Evolutionary conservation across 2,797 vertebrate species (phyloP), one percentile per base, ranked within the genome.

Genomic region (Oreochromis mossambicus): DNA sequence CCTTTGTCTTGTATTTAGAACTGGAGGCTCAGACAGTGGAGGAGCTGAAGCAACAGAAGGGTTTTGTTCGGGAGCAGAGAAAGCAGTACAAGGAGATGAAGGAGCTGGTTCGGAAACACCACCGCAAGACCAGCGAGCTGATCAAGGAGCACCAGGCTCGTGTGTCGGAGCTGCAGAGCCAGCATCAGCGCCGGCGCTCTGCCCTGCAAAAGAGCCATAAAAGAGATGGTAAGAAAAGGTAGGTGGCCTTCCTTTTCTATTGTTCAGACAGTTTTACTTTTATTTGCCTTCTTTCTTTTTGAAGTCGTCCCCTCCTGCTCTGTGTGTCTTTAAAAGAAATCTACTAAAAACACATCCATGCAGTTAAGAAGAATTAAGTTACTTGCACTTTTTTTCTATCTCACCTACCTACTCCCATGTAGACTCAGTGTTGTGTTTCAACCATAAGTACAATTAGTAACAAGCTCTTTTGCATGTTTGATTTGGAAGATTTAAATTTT

Each of bases 81-180:
- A 98, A 97, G 79, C 98, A 99, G 94, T 99, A 99, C 96, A 99
- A 99, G 90, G 99, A 99, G 93, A 97, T 99, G 97, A 99, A 99
- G 95, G 98, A 99, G 87, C 96, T 99, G 86, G 97, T 98, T 7
- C 97, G 97, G 87, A 98, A 96, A 82, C 98, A 99, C 87, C 98
- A 99, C 94, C 98, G 98, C 95, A 99, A 98, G 95, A 98, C 98
- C 81, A 97, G 96, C 0, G 98, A 99, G 93, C 95, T 99, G 79
- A 98, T 99, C 91, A 99, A 98, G 91, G 98, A 99, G 86, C 98
- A 99, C 92, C 98, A 97, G 1, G 94, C 97, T 4, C 98, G 96
- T 19, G 96, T 96, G 8, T 97, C 97, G 1, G 97, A 99, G 91
- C 97, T 98, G 52, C 97, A 98, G 88, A 97, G 94, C 4, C 98